Conservation (phyloP, 2,113 vertebrate species). For the Ranitomeya imitator region DNA sequence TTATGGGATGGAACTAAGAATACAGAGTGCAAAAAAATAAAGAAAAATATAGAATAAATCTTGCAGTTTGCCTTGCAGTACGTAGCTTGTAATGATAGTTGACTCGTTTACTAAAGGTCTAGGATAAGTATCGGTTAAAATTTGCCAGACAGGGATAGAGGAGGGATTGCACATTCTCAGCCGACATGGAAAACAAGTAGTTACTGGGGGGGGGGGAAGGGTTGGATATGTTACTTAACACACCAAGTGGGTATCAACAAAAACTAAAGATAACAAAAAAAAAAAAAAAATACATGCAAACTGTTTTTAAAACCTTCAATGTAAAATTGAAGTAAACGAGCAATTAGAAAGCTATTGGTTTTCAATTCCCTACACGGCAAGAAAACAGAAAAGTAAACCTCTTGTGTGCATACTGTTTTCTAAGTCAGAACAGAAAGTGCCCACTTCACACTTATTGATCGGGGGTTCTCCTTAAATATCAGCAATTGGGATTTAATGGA, state of each 20-base stretch:
- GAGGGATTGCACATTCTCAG: slow-evolving; percentile 30
- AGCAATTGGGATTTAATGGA: slow-evolving; percentile 65
- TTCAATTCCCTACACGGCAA: slow-evolving; percentile 56
- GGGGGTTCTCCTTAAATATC: slow-evolving; percentile 69
- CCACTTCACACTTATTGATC: slow-evolving; percentile 67
- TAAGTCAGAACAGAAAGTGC: slow-evolving; percentile 64
- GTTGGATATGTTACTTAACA: slow-evolving; percentile 35
- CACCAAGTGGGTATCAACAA: slow-evolving; percentile 69
- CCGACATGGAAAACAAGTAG: slow-evolving; percentile 44
- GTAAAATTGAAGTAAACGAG: slow-evolving; percentile 74
- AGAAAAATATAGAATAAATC: slow-evolving; percentile 5
- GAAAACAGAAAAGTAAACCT: slow-evolving; percentile 67
- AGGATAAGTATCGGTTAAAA: slow-evolving; percentile 26
- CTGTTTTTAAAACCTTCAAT: slow-evolving; percentile 75
- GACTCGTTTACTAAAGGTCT: neutral
- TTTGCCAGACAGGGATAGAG: neutral
- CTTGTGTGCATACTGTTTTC: slow-evolving; percentile 66
- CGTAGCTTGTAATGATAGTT: neutral
- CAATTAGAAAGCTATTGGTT: slow-evolving; percentile 71
- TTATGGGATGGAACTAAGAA: slow-evolving; percentile 3
- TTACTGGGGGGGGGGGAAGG: neutral
- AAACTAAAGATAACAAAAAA: slow-evolving; percentile 68
- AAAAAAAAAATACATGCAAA: slow-evolving; percentile 76
- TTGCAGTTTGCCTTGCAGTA: neutral
- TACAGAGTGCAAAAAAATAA: slow-evolving; percentile 21